Base-by-base conservation (phyloP, 2,888 invertebrate genomes). In the Diloba caeruleocephala region DNA sequence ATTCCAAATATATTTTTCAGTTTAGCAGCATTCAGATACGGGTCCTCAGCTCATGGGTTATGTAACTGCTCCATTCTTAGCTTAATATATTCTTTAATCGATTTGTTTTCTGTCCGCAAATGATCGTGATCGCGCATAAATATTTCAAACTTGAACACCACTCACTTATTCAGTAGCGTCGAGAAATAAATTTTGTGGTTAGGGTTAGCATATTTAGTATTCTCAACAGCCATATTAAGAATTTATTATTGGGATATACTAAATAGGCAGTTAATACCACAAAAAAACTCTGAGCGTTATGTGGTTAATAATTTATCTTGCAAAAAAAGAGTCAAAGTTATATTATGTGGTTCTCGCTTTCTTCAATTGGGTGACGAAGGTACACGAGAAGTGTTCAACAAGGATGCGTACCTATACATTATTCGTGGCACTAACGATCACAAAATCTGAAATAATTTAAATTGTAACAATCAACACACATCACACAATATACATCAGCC, bases 101-200 rank as follows among this genome's bases (percentile, higher is more conserved):
- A 57, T 62, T 62, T 53, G 49, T 41, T 46, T 51, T 44, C 13
- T n/a, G 37, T 59, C 45, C 60, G 65, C 57, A 55, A 60, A 53
- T 48, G n/a, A n/a, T 19, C 49, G 32, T 60, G 44, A 26, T 52
- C 43, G 51, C 59, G 48, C 52, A 74, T 71, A 65, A 57, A 68
- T 68, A 58, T 51, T 53, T 56, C 36, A 69, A 60, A 53, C 52
- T 58, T 57, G 25, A 44, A 59, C 31, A 34, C 36, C 34, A 52
- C 34, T 71, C 68, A 51, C 26, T 48, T 50, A 73, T 74, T 74
- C 74, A 49, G 54, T 50, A 56, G 60, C 65, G 53, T 21, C 12
- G 25, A 56, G 3, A 62, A 29, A 71, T 62, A 65, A 60, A 68
- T 62, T 57, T 60, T 19, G 49, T 50, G 31, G 34, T n/a, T 45